phyloP scores from a whole-genome alignment of 2,888 invertebrate genomes.

The Stratiomys singularior region DNA sequence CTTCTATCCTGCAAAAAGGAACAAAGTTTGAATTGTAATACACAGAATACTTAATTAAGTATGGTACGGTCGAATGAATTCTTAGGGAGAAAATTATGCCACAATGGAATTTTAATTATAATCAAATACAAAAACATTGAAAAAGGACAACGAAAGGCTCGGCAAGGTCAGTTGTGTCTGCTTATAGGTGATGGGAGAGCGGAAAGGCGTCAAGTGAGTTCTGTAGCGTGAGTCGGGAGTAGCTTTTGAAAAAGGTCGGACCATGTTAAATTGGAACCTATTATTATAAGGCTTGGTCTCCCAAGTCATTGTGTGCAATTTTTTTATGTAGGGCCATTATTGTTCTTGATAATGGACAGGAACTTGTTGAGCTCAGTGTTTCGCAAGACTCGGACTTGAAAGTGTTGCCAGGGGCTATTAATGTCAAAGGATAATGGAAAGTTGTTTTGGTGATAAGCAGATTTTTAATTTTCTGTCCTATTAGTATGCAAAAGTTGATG shows the following conservation, averaged over 20 bases:
- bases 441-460: too few species aligned
- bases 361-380: neutral
- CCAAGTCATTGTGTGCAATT: neutral
- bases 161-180: neutral
- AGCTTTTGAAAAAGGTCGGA: neutral
- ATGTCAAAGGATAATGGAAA: too few species aligned
- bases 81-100: slow-evolving; percentile 34
- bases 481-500: too few species aligned
- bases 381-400: too few species aligned
- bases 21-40: slow-evolving; percentile 40
- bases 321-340: neutral
- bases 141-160: neutral
- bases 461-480: too few species aligned
- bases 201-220: neutral
- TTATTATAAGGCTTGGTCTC: neutral
- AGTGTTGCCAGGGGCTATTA: too few species aligned
- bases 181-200: neutral
- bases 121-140: slow-evolving; percentile 34
- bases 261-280: neutral
- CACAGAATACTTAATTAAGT: slow-evolving; percentile 42
- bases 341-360: neutral
- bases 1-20: slow-evolving; percentile 15
- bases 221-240: neutral
- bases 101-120: slow-evolving; percentile 42
- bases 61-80: slow-evolving; percentile 20